These are phyloP conservation scores for Chelon labrosus DNA, from an alignment of 2,797 vertebrate species.

Conservation along the genomic window DNA sequence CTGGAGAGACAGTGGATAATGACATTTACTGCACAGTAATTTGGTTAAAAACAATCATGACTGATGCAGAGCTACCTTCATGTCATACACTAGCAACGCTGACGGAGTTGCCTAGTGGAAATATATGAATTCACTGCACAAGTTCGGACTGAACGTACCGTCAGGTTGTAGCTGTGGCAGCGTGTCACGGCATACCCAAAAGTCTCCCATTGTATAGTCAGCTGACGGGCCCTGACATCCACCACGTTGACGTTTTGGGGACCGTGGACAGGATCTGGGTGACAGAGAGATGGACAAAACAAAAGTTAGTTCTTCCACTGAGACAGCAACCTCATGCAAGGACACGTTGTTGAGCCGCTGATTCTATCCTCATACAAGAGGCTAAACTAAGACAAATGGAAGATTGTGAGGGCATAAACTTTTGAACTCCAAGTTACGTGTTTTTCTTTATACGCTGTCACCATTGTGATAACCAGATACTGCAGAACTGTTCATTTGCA, in stretches of 20 bases:
- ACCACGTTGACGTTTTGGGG: conserved; percentile 96
- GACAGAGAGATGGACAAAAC: conserved; percentile 10
- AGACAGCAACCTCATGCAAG: neutral
- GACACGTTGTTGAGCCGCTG: neutral
- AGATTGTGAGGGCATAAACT: neutral
- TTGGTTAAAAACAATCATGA: neutral
- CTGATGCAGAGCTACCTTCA: neutral
- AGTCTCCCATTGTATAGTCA: conserved; percentile 97
- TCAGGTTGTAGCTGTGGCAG: conserved; percentile 98
- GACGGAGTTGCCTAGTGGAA: neutral
- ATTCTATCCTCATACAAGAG: neutral
- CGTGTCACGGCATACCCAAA: conserved; percentile 96
- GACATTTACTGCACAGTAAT: neutral
- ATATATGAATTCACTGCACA: neutral
- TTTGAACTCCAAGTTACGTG: conserved; percentile 9
- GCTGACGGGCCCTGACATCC: conserved; percentile 93
- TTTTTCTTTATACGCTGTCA: neutral
- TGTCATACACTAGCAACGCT: neutral
- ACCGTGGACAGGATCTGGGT: conserved; percentile 93
- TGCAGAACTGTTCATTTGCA: too few relatives aligned
- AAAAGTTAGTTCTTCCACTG: neutral
- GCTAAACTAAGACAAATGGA: neutral
- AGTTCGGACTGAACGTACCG: conserved; percentile 66
- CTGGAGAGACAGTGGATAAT: conserved; percentile 35
- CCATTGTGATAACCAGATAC: too few relatives aligned